These are phyloP conservation scores for Uropetala carovei DNA, from an alignment of 2,888 invertebrate genomes.

Conservation along the genomic window DNA sequence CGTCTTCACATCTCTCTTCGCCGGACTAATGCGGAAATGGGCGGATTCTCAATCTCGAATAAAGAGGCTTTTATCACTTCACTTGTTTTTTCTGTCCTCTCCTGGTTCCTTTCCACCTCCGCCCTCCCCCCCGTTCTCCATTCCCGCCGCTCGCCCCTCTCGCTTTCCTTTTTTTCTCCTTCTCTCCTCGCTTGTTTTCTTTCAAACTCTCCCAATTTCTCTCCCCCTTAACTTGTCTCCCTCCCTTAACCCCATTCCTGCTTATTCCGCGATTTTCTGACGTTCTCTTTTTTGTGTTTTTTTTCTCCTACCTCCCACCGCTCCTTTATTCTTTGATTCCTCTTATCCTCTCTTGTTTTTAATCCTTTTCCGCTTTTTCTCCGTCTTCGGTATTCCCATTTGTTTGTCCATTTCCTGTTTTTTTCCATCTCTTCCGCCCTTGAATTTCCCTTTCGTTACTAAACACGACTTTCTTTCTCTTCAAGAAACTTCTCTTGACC, in stretches of 20 bases:
- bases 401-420: no score
- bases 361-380: no score
- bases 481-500: background rate
- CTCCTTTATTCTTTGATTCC: no score
- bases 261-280: background rate
- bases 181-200: background rate
- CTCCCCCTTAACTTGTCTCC: background rate
- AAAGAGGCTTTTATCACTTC: background rate
- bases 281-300: no score
- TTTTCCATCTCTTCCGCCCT: no score
- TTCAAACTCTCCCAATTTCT: background rate
- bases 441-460: no score
- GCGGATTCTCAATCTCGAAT: background rate
- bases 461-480: background rate
- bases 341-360: no score
- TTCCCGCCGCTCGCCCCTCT: background rate
- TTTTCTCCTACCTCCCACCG: no score
- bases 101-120: background rate
- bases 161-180: background rate
- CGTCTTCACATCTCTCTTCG: background rate
- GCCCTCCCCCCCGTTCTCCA: background rate
- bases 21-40: no score
- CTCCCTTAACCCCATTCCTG: background rate
- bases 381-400: no score
- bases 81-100: background rate